Evolutionary conservation across 2,888 invertebrate genomes (phyloP), one percentile per base, ranked within the genome.

Genomic region (Omphaloscelis lunosa): DNA sequence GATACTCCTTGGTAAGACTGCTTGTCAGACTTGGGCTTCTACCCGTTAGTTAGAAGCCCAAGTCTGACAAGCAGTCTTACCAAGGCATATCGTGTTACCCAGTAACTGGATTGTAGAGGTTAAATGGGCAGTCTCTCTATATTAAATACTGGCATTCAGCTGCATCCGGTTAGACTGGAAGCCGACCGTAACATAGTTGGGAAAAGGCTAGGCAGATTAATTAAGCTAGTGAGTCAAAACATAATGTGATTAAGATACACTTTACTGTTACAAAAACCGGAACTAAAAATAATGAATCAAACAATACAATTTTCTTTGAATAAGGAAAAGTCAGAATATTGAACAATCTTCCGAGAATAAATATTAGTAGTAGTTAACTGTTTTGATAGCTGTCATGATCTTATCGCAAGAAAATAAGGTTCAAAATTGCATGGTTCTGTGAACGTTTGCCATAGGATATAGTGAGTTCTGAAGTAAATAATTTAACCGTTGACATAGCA

Each of bases 251-350:
- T 66, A 66, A 39, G 2, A 1, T 7, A 72, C 3, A 62, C 45
- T 45, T 48, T 15, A 39, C 23, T 0, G 23, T 12, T 17, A 62
- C 0, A 62, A 39, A 75, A 72, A 65, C 34, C 68, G 80, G 68
- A 69, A 53, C 20, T 15, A 12, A 56, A 70, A 81, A 70, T 23
- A 65, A n/a, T 56, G 29, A 53, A 58, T 75, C 11, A 59, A 67
- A 62, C 51, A 67, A 27, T 29, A 41, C 2, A 56, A 29, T 29
- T 61, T 78, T 27, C 65, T 34, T 17, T 1, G 48, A 83, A 61
- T 15, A 34, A 69, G 83, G 72, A 83, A 82, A 81, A 83, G 23
- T 78, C 51, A 62, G 80, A 78, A 66, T 59, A 77, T 9, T 23
- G 15, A 72, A 65, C 34, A 72, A 83, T 61, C n/a, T 81, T 81